These are phyloP conservation scores for Valencia hispanica DNA, from an alignment of 2,797 vertebrate genomes.

Conservation along the genomic window DNA sequence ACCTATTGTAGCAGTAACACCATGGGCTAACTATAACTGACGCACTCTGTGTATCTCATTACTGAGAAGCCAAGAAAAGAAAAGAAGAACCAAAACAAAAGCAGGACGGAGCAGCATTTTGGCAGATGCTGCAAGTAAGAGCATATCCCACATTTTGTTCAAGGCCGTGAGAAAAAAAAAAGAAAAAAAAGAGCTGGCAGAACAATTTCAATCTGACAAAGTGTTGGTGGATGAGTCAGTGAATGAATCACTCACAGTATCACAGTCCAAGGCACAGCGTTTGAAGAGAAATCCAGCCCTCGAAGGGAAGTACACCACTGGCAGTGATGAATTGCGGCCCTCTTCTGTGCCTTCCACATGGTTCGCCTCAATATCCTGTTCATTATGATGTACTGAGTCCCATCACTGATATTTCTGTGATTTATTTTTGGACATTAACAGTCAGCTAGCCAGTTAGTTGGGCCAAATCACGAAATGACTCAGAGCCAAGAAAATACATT, in stretches of 20 bases:
- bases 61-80: conserved; percentile 14
- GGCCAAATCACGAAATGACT: neutral
- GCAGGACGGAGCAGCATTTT: conserved; percentile 45
- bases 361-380: conserved; percentile 66
- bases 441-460: conserved; percentile 9
- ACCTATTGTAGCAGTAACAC: conserved; percentile 26
- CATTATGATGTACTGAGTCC: conserved; percentile 64
- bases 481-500: neutral
- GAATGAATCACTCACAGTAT: conserved; percentile 66
- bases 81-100: conserved; percentile 51
- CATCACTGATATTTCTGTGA: conserved; percentile 42
- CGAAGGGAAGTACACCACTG: conserved; percentile 44
- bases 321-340: conserved; percentile 61
- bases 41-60: conserved; percentile 45
- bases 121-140: conserved; percentile 58
- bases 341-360: conserved; percentile 59
- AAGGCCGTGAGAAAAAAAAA: conserved; percentile 56
- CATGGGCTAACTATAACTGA: conserved; percentile 27
- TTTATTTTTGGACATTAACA: conserved; percentile 45
- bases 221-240: conserved; percentile 68
- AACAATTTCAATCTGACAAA: conserved; percentile 67
- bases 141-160: conserved; percentile 58
- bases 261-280: conserved; percentile 60
- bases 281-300: conserved; percentile 54
- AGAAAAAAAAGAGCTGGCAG: conserved; percentile 58